These are phyloP conservation scores for Lucilia cuprina DNA, from an alignment of 1,140 invertebrate species.

Conservation along the genomic window DNA sequence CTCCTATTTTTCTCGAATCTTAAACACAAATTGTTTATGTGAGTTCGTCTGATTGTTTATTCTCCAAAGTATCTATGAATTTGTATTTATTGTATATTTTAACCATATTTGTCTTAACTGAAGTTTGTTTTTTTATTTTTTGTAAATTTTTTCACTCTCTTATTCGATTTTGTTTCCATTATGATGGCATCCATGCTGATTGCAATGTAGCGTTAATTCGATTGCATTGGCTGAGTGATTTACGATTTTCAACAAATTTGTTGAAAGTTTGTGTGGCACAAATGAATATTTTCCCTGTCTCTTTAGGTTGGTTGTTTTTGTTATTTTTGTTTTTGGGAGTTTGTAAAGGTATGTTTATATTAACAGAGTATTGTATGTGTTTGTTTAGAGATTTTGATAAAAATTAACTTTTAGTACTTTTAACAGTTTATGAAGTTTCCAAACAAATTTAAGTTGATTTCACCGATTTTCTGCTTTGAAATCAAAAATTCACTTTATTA, in stretches of 20 bases:
- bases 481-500: no score
- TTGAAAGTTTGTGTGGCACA: slow-evolving; percentile 3
- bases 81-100: slow-evolving; percentile 14
- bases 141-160: neutral
- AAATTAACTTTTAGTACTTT: neutral
- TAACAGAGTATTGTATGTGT: neutral
- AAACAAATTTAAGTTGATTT: neutral
- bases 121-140: no score
- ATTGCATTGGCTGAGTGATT: slow-evolving; percentile 30
- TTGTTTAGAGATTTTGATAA: neutral
- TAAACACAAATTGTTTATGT: neutral
- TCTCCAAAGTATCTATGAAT: no score
- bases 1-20: neutral
- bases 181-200: slow-evolving; percentile 30
- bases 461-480: no score
- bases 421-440: neutral
- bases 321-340: neutral
- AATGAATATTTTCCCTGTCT: neutral
- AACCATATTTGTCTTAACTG: slow-evolving; percentile 26
- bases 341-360: neutral
- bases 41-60: neutral
- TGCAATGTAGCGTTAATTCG: slow-evolving; percentile 32
- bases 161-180: slow-evolving; percentile 10
- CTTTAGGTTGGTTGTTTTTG: neutral
- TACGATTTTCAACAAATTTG: slow-evolving; percentile 20